phyloP scores from a whole-genome alignment of 2,113 vertebrate genomes.

The Myxocyprinus asiaticus region DNA sequence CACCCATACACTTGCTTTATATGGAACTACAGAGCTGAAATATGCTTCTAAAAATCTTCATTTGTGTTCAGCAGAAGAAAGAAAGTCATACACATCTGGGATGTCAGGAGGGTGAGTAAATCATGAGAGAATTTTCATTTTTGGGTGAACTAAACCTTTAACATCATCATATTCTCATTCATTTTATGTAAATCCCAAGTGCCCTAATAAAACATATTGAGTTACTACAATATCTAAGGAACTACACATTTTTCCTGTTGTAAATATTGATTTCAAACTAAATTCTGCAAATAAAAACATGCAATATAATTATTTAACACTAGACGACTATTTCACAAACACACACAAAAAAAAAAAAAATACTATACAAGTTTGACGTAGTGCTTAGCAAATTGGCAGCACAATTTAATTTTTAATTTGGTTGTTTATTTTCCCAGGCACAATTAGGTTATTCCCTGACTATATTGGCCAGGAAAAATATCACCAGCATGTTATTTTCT shows the following conservation, averaged over 20 bases:
- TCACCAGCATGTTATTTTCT: too few relatives aligned
- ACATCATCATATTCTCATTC: neutral
- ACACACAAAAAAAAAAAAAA: neutral
- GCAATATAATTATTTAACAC: slow-evolving; percentile 48
- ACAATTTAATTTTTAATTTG: slow-evolving; percentile 29
- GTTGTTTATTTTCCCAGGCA: slow-evolving; percentile 23
- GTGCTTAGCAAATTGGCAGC: slow-evolving; percentile 45
- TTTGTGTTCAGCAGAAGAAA: too few relatives aligned
- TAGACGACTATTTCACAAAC: slow-evolving; percentile 20
- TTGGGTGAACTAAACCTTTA: too few relatives aligned
- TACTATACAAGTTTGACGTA: slow-evolving; percentile 63
- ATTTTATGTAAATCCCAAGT: slow-evolving; percentile 3
- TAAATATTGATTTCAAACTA: slow-evolving; percentile 38
- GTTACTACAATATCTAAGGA: slow-evolving; percentile 7
- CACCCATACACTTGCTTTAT: too few relatives aligned
- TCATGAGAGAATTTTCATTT: too few relatives aligned
- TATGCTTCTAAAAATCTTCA: too few relatives aligned
- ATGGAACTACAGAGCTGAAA: too few relatives aligned
- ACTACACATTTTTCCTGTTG: slow-evolving; percentile 12
- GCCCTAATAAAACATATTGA: neutral
- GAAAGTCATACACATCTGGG: too few relatives aligned
- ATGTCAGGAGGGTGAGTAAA: too few relatives aligned
- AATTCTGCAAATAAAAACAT: slow-evolving; percentile 56
- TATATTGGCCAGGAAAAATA: neutral
- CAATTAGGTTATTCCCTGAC: neutral